These are phyloP conservation scores for Dendrocopos noguchii DNA, from an alignment of 2,113 vertebrate species.

Conservation along the genomic window DNA sequence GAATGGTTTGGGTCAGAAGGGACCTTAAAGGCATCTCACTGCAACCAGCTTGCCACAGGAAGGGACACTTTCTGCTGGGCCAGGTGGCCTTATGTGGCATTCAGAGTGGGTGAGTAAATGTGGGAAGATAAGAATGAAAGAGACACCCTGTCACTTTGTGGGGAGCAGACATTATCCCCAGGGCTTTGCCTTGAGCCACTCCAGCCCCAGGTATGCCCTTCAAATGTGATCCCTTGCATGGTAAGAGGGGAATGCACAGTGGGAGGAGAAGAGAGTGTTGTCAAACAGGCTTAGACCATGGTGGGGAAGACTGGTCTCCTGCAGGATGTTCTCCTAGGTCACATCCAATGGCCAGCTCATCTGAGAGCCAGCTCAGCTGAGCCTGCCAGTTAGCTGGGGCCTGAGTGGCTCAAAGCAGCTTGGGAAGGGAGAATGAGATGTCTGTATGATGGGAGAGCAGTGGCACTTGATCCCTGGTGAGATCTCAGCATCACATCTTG, in stretches of 20 bases:
- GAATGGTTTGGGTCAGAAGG: too few relatives aligned
- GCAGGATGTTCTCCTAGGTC: neutral
- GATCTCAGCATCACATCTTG: rapidly evolving
- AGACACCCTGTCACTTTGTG: neutral
- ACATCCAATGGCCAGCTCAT: neutral
- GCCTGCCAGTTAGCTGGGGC: rapidly evolving
- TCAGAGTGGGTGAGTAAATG: neutral
- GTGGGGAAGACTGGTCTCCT: neutral
- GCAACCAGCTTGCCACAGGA: too few relatives aligned
- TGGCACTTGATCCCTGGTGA: rapidly evolving
- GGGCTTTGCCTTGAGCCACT: neutral
- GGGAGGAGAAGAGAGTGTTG: neutral
- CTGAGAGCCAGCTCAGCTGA: rapidly evolving
- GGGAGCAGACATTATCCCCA: neutral
- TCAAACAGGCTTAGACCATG: neutral
- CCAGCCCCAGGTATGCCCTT: neutral
- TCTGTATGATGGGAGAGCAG: neutral
- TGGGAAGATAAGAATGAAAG: neutral
- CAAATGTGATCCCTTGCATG: neutral
- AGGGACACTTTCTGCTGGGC: too few relatives aligned
- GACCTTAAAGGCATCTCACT: too few relatives aligned
- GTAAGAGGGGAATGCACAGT: neutral
- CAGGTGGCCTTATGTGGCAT: neutral
- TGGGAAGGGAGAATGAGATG: neutral
- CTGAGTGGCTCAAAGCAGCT: neutral